Evolutionary conservation across 2,797 vertebrate genomes (phyloP).

Genomic region (Sphaeramia orbicularis): DNA sequence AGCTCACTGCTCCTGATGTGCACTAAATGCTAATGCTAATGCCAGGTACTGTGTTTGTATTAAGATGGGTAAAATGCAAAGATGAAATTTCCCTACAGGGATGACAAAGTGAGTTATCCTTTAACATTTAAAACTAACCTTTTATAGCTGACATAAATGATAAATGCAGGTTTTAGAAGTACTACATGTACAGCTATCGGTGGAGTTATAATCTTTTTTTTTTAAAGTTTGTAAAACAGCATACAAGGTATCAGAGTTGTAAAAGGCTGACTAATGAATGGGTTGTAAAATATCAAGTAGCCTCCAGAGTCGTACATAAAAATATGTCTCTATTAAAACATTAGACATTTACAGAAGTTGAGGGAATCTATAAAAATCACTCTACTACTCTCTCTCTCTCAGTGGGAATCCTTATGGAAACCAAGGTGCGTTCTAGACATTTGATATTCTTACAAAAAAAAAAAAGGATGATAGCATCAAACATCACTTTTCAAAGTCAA

Average conservation of each 20-base stretch:
- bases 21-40: too few species aligned
- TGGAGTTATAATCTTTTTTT: slow-evolving; percentile 1
- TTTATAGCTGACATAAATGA: too few species aligned
- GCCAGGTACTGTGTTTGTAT: too few species aligned
- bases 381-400: background rate
- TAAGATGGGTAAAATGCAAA: too few species aligned
- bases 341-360: slow-evolving; percentile 13
- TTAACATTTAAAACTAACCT: too few species aligned
- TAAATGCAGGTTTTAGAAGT: background rate
- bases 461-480: too few species aligned
- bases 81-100: too few species aligned
- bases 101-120: too few species aligned
- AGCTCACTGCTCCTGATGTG: too few species aligned
- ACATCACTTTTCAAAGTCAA: too few species aligned
- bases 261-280: slow-evolving; percentile 20
- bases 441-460: too few species aligned
- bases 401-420: background rate
- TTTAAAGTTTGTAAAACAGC: slow-evolving; percentile 6
- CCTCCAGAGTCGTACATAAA: slow-evolving; percentile 12
- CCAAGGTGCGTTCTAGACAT: too few species aligned
- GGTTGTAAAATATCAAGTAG: slow-evolving; percentile 28
- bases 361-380: slow-evolving; percentile 16
- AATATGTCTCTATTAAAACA: slow-evolving; percentile 20
- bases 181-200: background rate
- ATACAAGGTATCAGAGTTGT: slow-evolving; percentile 6